Conservation (phyloP, 2,113 vertebrate species). For the Semnopithecus entellus region DNA sequence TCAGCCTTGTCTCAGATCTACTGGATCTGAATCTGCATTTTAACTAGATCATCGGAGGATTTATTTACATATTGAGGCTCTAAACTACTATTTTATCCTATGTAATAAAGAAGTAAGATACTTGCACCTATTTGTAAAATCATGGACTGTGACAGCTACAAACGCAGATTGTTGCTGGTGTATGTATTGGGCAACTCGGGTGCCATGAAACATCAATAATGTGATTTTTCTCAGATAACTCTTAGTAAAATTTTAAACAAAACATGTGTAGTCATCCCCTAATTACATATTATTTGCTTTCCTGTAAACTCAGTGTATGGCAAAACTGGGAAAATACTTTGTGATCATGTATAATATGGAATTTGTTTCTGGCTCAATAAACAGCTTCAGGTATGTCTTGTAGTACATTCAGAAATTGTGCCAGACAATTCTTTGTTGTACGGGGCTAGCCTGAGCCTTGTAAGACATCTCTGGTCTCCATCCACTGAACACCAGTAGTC, state of each 20-base stretch:
- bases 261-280: background rate
- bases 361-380: slow-evolving; percentile 30
- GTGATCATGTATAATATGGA: background rate
- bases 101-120: background rate
- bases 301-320: background rate
- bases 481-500: background rate
- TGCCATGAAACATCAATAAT: background rate
- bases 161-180: background rate
- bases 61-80: background rate
- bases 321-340: slow-evolving; percentile 6
- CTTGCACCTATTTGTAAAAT: background rate
- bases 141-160: background rate
- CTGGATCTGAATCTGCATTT: background rate
- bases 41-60: background rate
- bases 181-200: background rate
- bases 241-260: slow-evolving; percentile 26
- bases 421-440: background rate
- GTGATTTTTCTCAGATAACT: background rate
- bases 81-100: background rate
- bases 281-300: slow-evolving; percentile 8
- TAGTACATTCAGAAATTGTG: background rate
- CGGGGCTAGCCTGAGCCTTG: background rate
- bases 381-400: background rate
- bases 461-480: background rate
- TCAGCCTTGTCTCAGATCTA: background rate